phyloP scores from a whole-genome alignment of 2,797 vertebrate genomes.

The Argyrosomus regius region DNA sequence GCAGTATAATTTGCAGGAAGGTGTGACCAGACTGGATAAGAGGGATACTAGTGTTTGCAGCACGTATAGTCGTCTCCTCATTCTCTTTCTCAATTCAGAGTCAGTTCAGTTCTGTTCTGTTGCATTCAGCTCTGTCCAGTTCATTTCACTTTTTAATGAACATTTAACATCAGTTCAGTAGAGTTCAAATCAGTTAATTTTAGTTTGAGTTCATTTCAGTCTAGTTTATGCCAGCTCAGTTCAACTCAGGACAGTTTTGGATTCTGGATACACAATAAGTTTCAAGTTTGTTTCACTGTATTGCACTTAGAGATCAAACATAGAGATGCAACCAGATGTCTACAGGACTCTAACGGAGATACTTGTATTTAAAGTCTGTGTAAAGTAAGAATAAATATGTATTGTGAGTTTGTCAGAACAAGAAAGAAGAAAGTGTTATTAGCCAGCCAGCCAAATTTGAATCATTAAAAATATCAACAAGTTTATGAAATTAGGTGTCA shows the following conservation, averaged over 20 bases:
- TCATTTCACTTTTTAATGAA: slow-evolving; percentile 46
- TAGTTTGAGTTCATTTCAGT: not conserved
- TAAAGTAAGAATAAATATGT: too few species aligned
- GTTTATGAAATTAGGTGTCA: too few species aligned
- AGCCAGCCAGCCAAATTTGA: too few species aligned
- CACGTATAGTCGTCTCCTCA: slow-evolving; percentile 21
- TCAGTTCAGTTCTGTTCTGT: slow-evolving; percentile 32
- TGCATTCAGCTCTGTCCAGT: slow-evolving; percentile 34
- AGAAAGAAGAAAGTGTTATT: too few species aligned
- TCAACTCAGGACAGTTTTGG: not conserved
- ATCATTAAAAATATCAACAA: too few species aligned
- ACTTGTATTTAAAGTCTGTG: too few species aligned
- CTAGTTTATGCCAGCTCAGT: not conserved
- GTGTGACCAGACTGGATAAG: slow-evolving; percentile 80
- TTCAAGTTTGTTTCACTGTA: too few species aligned
- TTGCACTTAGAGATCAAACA: too few species aligned
- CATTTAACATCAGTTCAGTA: slow-evolving; percentile 33
- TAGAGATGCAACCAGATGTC: too few species aligned
- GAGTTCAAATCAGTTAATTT: slow-evolving; percentile 22
- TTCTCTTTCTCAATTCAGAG: slow-evolving; percentile 47
- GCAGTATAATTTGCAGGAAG: slow-evolving; percentile 79
- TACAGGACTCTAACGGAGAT: too few species aligned
- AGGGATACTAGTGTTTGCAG: slow-evolving; percentile 50
- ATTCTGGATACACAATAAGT: not conserved
- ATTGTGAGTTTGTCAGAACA: too few species aligned